A percentile compares a stretch with the other conserved stretches of the same genome.
phyloP scores from a whole-genome alignment of 2,113 vertebrate species.

The Podarcis cretensis region DNA sequence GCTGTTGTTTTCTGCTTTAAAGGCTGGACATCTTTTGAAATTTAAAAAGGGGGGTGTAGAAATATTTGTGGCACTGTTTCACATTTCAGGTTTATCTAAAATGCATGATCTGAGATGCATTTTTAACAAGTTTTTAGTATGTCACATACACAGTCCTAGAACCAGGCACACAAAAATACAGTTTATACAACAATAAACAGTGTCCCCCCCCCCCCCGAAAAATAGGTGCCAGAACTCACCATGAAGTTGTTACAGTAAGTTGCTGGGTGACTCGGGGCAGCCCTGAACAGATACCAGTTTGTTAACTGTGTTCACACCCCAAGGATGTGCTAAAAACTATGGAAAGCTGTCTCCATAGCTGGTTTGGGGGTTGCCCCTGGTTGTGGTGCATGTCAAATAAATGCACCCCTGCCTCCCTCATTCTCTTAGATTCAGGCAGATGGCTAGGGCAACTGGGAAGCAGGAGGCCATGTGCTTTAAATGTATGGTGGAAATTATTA shows the following conservation, averaged over 20 bases:
- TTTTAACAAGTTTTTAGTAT: constrained; percentile 17
- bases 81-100: constrained; percentile 43
- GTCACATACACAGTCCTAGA: background rate
- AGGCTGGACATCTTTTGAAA: constrained; percentile 66
- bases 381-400: too few relatives aligned
- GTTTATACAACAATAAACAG: background rate
- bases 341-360: too few relatives aligned
- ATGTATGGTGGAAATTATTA: background rate
- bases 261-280: too few relatives aligned
- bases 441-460: background rate
- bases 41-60: constrained; percentile 12
- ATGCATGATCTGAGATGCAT: background rate
- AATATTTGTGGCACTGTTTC: background rate
- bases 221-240: too few relatives aligned
- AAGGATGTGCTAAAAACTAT: background rate
- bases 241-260: too few relatives aligned
- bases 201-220: too few relatives aligned
- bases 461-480: background rate
- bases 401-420: too few relatives aligned
- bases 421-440: too few relatives aligned
- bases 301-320: background rate
- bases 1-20: constrained; percentile 77
- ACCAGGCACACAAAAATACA: background rate
- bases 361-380: too few relatives aligned
- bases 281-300: too few relatives aligned